Base-by-base conservation (phyloP, 2,113 vertebrate species). In the Nesogale talazaci region DNA sequence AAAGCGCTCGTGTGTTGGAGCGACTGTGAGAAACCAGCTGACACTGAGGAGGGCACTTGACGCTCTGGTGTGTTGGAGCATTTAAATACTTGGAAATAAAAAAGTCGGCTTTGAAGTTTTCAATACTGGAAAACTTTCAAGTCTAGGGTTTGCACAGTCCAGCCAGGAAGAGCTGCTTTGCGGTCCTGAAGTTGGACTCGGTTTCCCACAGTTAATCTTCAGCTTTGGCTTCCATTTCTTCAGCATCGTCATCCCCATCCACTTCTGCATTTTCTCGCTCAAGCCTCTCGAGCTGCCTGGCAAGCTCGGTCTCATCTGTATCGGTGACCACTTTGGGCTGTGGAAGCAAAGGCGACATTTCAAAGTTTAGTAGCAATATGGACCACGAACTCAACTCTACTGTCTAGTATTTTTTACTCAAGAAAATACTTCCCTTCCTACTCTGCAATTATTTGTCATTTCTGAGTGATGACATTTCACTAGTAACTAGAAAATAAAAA, bases 281-380 rank as follows among this genome's bases (percentile, higher is more conserved):
- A 97, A 99, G 97, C 97, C 99, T 98, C 97, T 99, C 99, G 96
- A 99, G 97, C 93, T 99, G 99, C 93, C 99, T 98, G 83, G 99
- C 99, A 56, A 99, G 98, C 94, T 99, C 99, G 0, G 99, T 99
- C 97, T 99, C 99, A 59, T 99, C 99, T 42, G 99, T 99, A 91
- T 99, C 99, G 11, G 99, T 99, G 95, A 99, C 99, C 96, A 99
- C 99, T 94, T 99, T 99, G 5, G 99, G 99, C 99, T 99, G 97
- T 86, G 86, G 83, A 95, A 94, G 34, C 40, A 96, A 29, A 96
- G 85, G 83, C 29, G 86, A 22, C 89, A 91, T 95, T 94, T 91
- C 86, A 95, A 93, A 88, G 65, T 85, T 61, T 94, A 86, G 57
- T 6, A 65, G 36, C 79, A 75, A 89, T 85, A 85, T 59, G 20